Evolutionary conservation across 2,797 vertebrate genomes (phyloP).

Genomic region (Coregonus ussuriensis): DNA sequence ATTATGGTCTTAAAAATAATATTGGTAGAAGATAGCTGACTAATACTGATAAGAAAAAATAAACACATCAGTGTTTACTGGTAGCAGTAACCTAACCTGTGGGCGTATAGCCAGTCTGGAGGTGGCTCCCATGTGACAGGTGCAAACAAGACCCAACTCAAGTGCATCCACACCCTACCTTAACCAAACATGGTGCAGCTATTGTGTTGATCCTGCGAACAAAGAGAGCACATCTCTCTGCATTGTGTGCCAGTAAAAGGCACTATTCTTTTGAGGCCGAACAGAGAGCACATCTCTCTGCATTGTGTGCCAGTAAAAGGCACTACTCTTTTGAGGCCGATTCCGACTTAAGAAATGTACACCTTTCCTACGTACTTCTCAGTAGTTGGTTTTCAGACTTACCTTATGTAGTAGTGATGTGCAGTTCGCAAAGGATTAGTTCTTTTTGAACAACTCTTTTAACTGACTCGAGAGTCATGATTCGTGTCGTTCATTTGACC

Average conservation of each 20-base stretch:
- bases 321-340: no score
- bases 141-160: constrained; percentile 8
- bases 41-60: background rate
- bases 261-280: background rate
- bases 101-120: no score
- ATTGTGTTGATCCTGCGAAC: background rate
- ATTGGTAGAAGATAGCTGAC: background rate
- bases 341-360: no score
- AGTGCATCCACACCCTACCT: constrained; percentile 20
- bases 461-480: no score
- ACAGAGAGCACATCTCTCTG: no score
- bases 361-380: no score
- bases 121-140: background rate
- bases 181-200: constrained; percentile 1
- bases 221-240: background rate
- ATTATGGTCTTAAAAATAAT: background rate
- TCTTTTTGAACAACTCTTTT: no score
- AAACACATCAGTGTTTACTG: background rate
- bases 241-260: background rate
- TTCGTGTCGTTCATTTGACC: no score
- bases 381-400: no score
- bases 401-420: no score
- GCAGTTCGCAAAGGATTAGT: no score
- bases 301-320: no score
- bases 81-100: background rate